Evolutionary conservation across 2,113 vertebrate species (phyloP), one percentile per base, ranked within the genome.

Genomic region (Lepidothrix coronata): DNA sequence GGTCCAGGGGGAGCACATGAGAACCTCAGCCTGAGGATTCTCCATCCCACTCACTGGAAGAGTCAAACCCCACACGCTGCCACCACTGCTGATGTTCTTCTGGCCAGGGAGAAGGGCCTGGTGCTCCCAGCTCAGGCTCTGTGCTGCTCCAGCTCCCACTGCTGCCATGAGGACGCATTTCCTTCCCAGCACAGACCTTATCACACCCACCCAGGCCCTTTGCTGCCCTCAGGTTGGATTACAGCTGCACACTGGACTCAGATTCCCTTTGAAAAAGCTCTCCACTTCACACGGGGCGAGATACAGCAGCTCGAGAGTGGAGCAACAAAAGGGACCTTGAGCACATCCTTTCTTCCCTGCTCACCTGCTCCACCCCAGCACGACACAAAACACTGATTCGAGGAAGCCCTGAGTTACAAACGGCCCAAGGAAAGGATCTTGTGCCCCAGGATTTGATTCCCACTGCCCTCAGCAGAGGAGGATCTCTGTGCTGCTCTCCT

Each of bases 151-250:
- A 3, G 76, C 66, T 88, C 66, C 83, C 58, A 44, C 8, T 1
- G 3, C 8, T 3, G 18, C 59, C 33, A 12, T 5, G 4, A 27
- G 33, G 72, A 41, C 8, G 31, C 4, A 12, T 3, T 21, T 48
- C 48, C 77, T n/a, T 23, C 52, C 93, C 66, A 43, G 49, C 46
- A 1, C 31, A 35, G 61, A 58, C 91, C 85, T 96, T 93, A 95
- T 91, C 96, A 6, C 44, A 6, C 10, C 4, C 61, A 14, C 2
- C 49, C 96, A 94, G 93, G 46, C 57, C 67, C 62, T 31, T 5
- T 0, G 19, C 77, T 74, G 87, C 94, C 65, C 27, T 12, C 10
- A 48, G 82, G 93, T 72, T 41, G 31, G 52, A 85, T 89, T 68
- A 80, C 1, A 2, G 83, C 80, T 15, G 27, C 72, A 2, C 1